Evolutionary conservation across 2,797 vertebrate genomes (phyloP), one percentile per base, ranked within the genome.

Genomic region (Sebastolobus altivelis): DNA sequence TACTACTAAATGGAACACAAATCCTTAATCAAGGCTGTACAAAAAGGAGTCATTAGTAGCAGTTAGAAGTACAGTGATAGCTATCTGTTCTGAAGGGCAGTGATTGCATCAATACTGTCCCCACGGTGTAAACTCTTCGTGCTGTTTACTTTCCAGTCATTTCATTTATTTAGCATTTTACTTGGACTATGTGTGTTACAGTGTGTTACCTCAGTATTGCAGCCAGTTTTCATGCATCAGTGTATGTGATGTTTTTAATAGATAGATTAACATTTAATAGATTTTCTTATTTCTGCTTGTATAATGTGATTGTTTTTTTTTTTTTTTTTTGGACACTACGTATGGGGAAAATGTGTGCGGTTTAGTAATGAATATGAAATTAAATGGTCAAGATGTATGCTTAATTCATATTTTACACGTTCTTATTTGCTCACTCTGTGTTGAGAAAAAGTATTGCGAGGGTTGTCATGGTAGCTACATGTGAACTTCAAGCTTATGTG

Each of bases 61-160:
- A 63, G 71, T 55, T 56, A 10, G 13, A 37, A 18, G 43, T 46
- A 46, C 43, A 35, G 31, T 52, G 4, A 65, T 33, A 6, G 20
- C 18, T n/a, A 3, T 60, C 9, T 65, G 12, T 65, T 46, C 59
- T 79, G 49, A 76, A 76, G 75, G 22, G 29, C 22, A 13, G 65
- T 59, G 80, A 75, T 75, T 83, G 65, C 54, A 35, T 81, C 78
- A 25, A 22, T 80, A 66, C 58, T 81, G 25, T 29, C 22, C 9
- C 46, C 31, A 8, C 9, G 25, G 59, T 46, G 38, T 43, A 14
- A 60, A 63, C n/a, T 10, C 4, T 0, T 3, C 8, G 8, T 3
- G 18, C n/a, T 29, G 3, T 67, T 16, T 40, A 6, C 37, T 33
- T 65, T 58, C 49, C 49, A 58, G 20, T 46, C 2, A 11, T 63